Conservation (phyloP, 2,797 vertebrate genomes). For the Dendrocincla fuliginosa region DNA sequence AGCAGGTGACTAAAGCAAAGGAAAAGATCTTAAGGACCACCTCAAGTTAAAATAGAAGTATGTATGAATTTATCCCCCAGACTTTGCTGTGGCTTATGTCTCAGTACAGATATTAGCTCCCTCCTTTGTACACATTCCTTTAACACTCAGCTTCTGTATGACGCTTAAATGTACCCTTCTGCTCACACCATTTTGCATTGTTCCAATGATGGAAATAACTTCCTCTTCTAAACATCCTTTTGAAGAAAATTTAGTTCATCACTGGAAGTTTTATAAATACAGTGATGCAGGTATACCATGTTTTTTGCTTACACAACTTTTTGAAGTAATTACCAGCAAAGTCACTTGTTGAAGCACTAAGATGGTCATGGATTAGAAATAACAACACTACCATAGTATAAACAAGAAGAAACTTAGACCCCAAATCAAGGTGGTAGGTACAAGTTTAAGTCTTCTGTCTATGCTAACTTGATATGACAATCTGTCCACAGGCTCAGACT, state of each 20-base stretch:
- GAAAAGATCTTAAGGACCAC: not conserved
- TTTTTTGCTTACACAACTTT: not conserved
- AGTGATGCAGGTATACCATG: accelerated
- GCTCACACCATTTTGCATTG: not conserved
- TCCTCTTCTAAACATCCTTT: not conserved
- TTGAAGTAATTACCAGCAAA: not conserved
- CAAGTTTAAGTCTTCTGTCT: not conserved
- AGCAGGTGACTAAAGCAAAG: not conserved
- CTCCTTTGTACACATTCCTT: not conserved
- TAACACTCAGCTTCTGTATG: not conserved
- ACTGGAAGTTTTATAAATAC: not conserved
- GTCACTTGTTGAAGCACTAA: not conserved
- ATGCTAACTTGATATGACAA: not conserved
- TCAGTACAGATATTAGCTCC: not conserved
- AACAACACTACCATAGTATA: not conserved
- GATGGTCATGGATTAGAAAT: not conserved
- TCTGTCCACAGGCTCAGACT: not conserved
- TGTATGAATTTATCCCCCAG: not conserved
- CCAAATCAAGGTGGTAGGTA: not conserved
- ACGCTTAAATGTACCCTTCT: not conserved
- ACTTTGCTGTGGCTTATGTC: not conserved
- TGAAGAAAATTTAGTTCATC: not conserved
- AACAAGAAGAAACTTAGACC: not conserved
- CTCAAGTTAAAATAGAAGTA: not conserved
- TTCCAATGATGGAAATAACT: not conserved